Conservation (phyloP, 2,797 vertebrate species). For the Odontamblyopus lacepedii region DNA sequence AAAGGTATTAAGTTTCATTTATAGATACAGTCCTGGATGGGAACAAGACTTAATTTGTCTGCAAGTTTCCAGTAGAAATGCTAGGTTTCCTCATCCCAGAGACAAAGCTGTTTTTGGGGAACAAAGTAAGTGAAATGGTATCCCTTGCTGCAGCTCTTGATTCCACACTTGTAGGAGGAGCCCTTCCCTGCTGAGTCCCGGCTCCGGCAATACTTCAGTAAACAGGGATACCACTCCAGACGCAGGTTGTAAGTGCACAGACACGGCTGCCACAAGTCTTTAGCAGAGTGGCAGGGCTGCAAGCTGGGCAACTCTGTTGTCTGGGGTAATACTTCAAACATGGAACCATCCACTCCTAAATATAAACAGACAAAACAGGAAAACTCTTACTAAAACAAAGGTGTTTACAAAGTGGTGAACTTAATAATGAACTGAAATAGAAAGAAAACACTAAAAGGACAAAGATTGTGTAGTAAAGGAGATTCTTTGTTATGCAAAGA, state of each 20-base stretch:
- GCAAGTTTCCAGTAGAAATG: slow-evolving; percentile 28
- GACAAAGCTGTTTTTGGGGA: slow-evolving; percentile 90
- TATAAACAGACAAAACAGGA: slow-evolving; percentile 13
- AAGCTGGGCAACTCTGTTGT: slow-evolving; percentile 71
- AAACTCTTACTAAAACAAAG: background rate
- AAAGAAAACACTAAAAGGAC: slow-evolving; percentile 32
- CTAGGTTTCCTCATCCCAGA: slow-evolving; percentile 95
- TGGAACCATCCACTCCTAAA: slow-evolving; percentile 87
- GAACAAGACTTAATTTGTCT: slow-evolving; percentile 4
- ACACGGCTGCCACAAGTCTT: slow-evolving; percentile 87
- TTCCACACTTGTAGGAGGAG: slow-evolving; percentile 93
- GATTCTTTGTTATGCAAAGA: slow-evolving; percentile 72
- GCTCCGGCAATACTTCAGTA: slow-evolving; percentile 93
- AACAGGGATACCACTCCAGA: slow-evolving; percentile 96
- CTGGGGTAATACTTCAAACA: slow-evolving; percentile 88
- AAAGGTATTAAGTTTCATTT: slow-evolving; percentile 34
- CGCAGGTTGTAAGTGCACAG: slow-evolving; percentile 88
- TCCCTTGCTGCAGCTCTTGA: slow-evolving; percentile 96
- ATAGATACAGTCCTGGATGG: slow-evolving; percentile 28
- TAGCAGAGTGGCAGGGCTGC: slow-evolving; percentile 79
- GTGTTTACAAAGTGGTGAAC: background rate
- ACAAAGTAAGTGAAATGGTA: slow-evolving; percentile 92
- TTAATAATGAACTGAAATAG: slow-evolving; percentile 19
- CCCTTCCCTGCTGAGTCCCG: slow-evolving; percentile 81
- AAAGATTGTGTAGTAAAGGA: slow-evolving; percentile 32